These are phyloP conservation scores for Synanthedon myopaeformis DNA, from an alignment of 2,888 invertebrate genomes.

Conservation along the genomic window DNA sequence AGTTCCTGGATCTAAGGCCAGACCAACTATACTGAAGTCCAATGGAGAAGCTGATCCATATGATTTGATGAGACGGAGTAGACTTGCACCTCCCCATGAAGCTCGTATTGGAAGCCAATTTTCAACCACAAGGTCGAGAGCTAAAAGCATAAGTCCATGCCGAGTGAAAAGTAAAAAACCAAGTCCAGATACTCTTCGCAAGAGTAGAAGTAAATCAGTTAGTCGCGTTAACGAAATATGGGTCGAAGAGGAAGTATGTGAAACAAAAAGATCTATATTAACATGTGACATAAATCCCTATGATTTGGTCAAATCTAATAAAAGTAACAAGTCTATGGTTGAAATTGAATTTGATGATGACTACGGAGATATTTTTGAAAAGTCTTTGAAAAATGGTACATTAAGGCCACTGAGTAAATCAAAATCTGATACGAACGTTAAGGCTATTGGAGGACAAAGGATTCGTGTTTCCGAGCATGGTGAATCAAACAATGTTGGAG, in stretches of 20 bases:
- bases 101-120: slow-evolving; percentile 66
- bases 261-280: slow-evolving; percentile 77
- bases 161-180: slow-evolving; percentile 67
- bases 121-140: slow-evolving; percentile 56
- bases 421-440: slow-evolving; percentile 63
- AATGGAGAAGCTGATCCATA: slow-evolving; percentile 78
- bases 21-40: slow-evolving; percentile 75
- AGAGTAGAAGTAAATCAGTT: slow-evolving; percentile 59
- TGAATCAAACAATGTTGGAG: slow-evolving; percentile 42
- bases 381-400: slow-evolving; percentile 41
- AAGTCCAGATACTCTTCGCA: slow-evolving; percentile 48
- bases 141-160: slow-evolving; percentile 71
- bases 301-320: slow-evolving; percentile 76
- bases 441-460: slow-evolving; percentile 78
- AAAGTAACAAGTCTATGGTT: slow-evolving; percentile 54
- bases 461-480: slow-evolving; percentile 73
- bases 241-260: slow-evolving; percentile 48
- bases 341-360: slow-evolving; percentile 69
- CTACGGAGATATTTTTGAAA: slow-evolving; percentile 50
- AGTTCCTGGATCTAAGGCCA: slow-evolving; percentile 68
- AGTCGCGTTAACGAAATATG: slow-evolving; percentile 61
- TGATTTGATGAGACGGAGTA: slow-evolving; percentile 83
- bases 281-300: slow-evolving; percentile 89
- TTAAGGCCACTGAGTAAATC: slow-evolving; percentile 34
- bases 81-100: slow-evolving; percentile 76